These are phyloP conservation scores for Vulpes vulpes DNA, from an alignment of 2,113 vertebrate genomes.

Conservation along the genomic window DNA sequence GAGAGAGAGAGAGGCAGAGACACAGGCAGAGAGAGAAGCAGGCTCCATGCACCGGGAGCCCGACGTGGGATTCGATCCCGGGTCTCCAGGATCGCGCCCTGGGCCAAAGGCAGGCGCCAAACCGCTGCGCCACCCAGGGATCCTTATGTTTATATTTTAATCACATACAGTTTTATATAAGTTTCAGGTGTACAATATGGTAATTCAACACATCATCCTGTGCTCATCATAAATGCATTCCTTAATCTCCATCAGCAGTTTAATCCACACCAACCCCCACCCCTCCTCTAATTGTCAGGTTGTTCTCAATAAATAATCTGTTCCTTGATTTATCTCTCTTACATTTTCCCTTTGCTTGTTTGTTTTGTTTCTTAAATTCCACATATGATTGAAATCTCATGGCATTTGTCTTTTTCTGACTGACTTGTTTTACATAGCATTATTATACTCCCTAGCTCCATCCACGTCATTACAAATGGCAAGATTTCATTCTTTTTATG, in stretches of 20 bases:
- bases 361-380: not conserved
- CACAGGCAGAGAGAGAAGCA: too few species aligned
- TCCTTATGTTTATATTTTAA: not conserved
- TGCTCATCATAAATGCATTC: not conserved
- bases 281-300: not conserved
- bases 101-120: too few species aligned
- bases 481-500: not conserved
- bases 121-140: too few species aligned
- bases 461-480: not conserved
- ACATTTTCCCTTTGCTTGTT: not conserved
- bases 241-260: not conserved
- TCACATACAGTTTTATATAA: not conserved
- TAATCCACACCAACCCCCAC: not conserved
- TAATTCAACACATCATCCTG: not conserved
- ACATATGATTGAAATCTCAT: not conserved
- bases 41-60: too few species aligned
- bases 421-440: not conserved
- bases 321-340: not conserved
- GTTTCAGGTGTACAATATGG: not conserved
- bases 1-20: too few species aligned
- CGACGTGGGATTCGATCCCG: too few species aligned
- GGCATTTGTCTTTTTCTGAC: not conserved
- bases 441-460: not conserved
- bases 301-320: not conserved
- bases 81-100: too few species aligned